Base-by-base conservation (phyloP, 1,140 invertebrate genomes). In the Apis florea region DNA sequence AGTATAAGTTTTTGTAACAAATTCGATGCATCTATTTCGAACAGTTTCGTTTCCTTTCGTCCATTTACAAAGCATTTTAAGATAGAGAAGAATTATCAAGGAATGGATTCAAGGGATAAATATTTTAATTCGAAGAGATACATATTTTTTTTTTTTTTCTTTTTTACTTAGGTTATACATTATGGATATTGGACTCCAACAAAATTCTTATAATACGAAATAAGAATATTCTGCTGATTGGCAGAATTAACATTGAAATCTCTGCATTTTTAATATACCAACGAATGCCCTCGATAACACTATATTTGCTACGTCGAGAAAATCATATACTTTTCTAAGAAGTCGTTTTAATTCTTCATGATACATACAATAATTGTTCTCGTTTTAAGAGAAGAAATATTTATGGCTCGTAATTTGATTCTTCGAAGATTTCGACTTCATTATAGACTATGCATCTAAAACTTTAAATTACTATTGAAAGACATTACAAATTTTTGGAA, bases 301-400 rank as follows among this genome's bases (percentile, higher is more conserved):
- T 64, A 59, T 21, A 54, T 53, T 68, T 77, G 77, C 77, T 73
- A 73, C 77, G 78, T 79, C 70, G 70, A 73, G 69, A 56, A 64
- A 73, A 79, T 9, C 59, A 73, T 40, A 24, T 49, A 21, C 12
- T 51, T 11, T n/a, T 17, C 21, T 24, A 19, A 69, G 19, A n/a
- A n/a, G 13, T 74, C 24, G 24, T n/a, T 63, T 21, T 26, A 73
- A 40, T 73, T 15, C 15, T 71, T 71, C 12, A 19, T 6, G 26
- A 9, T 53, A 74, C 40, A n/a, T 40, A 40, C 2, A 21, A 49
- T 40, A 24, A 69, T 13, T 68, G 11, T 3, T 51, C 21, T 63
- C 58, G 21, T 17, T 59, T 67, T 40, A 19, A 9, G 26, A 59
- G 51, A 59, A 68, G 4, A 68, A 54, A 58, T 13, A 40, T n/a